Percentiles rank a stretch among this genome's conserved stretches.
Conservation (phyloP, 1,140 invertebrate species). For the Coelopa frigida region DNA sequence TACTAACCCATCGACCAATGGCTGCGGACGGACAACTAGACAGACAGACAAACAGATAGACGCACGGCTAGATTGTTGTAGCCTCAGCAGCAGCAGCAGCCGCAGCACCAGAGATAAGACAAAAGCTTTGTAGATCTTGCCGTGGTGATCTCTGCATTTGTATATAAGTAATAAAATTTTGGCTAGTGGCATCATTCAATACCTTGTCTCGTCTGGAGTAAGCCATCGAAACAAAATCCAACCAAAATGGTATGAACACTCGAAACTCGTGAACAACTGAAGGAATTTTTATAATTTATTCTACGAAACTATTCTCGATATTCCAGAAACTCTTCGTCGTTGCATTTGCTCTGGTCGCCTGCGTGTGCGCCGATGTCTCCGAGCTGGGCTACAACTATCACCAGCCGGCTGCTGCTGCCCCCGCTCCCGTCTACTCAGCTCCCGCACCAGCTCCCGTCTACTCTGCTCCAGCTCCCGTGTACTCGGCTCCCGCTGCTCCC, state of each 20-base stretch:
- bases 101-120: too few species aligned
- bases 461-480: conserved; percentile 1
- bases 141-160: too few species aligned
- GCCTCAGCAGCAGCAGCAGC: too few species aligned
- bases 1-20: too few species aligned
- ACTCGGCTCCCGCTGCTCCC: conserved; percentile 2
- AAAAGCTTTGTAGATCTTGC: too few species aligned
- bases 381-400: conserved; percentile 12
- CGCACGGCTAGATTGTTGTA: too few species aligned
- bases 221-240: neutral
- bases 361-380: conserved; percentile 10
- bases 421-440: conserved; percentile 1
- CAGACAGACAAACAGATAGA: too few species aligned
- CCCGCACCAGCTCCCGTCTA: neutral
- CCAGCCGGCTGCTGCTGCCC: conserved; percentile 2
- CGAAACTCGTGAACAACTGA: neutral
- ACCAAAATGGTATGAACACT: conserved; percentile 1
- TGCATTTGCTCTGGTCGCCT: conserved; percentile 10
- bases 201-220: too few species aligned
- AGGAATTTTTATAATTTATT: neutral
- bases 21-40: too few species aligned
- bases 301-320: neutral
- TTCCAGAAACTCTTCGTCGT: conserved; percentile 11
- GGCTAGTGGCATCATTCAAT: too few species aligned
- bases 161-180: too few species aligned